Evolutionary conservation across 92 coral and sea anemone genomes (phyloP), one percentile per base, ranked within the genome.

Genomic region (Umimayanthus chanpuru): DNA sequence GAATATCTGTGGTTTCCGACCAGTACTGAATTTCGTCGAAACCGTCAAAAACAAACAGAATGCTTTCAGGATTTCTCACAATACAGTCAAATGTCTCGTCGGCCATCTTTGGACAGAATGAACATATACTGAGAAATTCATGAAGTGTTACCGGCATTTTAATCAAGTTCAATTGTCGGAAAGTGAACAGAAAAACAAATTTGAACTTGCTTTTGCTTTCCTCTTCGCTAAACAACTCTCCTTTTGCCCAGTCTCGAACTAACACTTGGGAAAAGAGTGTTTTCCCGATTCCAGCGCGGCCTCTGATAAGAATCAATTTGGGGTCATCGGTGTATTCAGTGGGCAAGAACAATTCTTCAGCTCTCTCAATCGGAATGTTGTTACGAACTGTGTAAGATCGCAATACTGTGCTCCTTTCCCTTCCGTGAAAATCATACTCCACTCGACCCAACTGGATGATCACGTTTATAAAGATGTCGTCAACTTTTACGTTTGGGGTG

Each of bases 131-230:
- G 79, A 74, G 79, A 74, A 74, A 74, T 9, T 74, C 79, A 74
- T 39, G 38, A 32, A 74, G 79, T 74, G 79, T 74, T 74, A 74
- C 23, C 4, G 79, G 49, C 79, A 14, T 7, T 10, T 38, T 50
- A 74, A 74, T 36, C 32, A 32, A 32, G 36, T 32, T 32, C 36
- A 32, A 32, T 32, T 32, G 36, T 32, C 36, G 36, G 36, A 32
- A 38, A 38, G 79, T 74, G 79, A 74, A 74, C 30, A 74, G 79
- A 38, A 74, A 74, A 74, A 74, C 79, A 74, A 32, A 32, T 32
- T 32, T 32, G 36, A 32, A 32, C 36, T 32, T 32, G 36, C 36
- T 32, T 32, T 32, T 32, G 36, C 2, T 32, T 32, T 32, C 2
- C 36, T 32, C 36, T 32, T 32, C 36, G 36, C 36, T 32, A 30